These are phyloP conservation scores for Nasonia oneida DNA, from an alignment of 2,888 invertebrate genomes.

Conservation along the genomic window DNA sequence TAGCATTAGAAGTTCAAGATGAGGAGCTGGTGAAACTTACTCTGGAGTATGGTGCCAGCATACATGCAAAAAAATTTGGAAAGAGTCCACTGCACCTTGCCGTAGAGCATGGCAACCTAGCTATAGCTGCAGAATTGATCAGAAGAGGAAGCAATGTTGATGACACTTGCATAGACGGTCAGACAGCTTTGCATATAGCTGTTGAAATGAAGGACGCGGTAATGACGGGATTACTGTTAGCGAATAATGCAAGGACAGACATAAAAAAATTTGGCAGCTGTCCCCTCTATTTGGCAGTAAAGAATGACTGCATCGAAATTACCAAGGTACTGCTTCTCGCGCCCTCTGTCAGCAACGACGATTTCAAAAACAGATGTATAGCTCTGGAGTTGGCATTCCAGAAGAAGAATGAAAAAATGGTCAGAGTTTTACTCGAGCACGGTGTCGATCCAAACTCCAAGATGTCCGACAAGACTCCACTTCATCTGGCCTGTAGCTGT, in stretches of 20 bases:
- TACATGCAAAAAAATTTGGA: slow-evolving; percentile 30
- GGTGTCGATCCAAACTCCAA: background rate
- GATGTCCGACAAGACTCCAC: background rate
- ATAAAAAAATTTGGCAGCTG: slow-evolving; percentile 23
- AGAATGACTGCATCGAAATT: slow-evolving; percentile 12
- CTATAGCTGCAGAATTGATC: slow-evolving; percentile 80
- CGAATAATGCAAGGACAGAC: background rate
- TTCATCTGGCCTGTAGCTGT: background rate
- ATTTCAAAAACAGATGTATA: background rate
- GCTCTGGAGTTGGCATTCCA: slow-evolving; percentile 16
- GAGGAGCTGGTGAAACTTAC: slow-evolving; percentile 15
- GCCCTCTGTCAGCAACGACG: background rate
- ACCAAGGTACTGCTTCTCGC: background rate
- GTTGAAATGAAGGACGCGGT: slow-evolving; percentile 65
- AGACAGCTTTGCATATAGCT: slow-evolving; percentile 81
- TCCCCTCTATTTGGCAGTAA: slow-evolving; percentile 29
- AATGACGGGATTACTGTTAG: slow-evolving; percentile 29
- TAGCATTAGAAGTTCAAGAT: slow-evolving; percentile 18
- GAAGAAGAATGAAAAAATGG: background rate
- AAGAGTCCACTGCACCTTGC: slow-evolving; percentile 29
- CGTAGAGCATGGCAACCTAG: slow-evolving; percentile 73
- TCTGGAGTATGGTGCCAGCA: slow-evolving; percentile 2
- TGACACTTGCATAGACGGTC: slow-evolving; percentile 84
- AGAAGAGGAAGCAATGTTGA: slow-evolving; percentile 82
- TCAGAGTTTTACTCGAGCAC: background rate